phyloP scores from a whole-genome alignment of 2,888 invertebrate genomes.

The Agrotis segetum region DNA sequence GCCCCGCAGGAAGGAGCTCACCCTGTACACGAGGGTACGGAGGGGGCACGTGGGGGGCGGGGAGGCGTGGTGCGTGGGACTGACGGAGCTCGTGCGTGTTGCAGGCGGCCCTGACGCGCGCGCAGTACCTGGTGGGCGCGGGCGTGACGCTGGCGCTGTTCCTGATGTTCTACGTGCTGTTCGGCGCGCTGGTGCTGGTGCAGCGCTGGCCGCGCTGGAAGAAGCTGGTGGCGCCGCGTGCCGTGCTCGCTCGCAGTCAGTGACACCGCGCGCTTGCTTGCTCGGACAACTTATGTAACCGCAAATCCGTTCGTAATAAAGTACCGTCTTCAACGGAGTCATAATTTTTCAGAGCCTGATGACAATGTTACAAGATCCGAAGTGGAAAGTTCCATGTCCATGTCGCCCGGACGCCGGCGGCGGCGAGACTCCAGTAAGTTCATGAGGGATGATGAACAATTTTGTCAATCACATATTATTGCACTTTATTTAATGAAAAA shows the following conservation, averaged over 20 bases:
- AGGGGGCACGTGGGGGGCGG: too few species aligned
- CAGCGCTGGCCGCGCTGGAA: conserved; percentile 80
- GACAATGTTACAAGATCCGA: conserved; percentile 51
- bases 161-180: conserved; percentile 78
- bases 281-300: too few species aligned
- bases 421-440: conserved; percentile 76
- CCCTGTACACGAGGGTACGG: conserved; percentile 26
- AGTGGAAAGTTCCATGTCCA: conserved; percentile 49
- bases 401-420: conserved; percentile 60
- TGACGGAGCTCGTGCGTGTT: background rate
- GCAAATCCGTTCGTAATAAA: too few species aligned
- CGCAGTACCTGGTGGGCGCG: conserved; percentile 79
- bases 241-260: conserved; percentile 75
- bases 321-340: too few species aligned
- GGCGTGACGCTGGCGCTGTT: conserved; percentile 75
- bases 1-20: conserved; percentile 69
- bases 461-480: too few species aligned
- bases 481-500: too few species aligned
- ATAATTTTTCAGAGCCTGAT: conserved; percentile 44
- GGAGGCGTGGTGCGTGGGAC: too few species aligned
- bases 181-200: conserved; percentile 79
- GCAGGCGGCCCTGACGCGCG: conserved; percentile 79
- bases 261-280: background rate
- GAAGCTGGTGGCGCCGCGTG: conserved; percentile 74
- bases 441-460: background rate